A percentile compares a stretch with the other conserved stretches of the same genome.
Conservation (phyloP, 2,888 invertebrate genomes). For the Argyresthia goedartella region DNA sequence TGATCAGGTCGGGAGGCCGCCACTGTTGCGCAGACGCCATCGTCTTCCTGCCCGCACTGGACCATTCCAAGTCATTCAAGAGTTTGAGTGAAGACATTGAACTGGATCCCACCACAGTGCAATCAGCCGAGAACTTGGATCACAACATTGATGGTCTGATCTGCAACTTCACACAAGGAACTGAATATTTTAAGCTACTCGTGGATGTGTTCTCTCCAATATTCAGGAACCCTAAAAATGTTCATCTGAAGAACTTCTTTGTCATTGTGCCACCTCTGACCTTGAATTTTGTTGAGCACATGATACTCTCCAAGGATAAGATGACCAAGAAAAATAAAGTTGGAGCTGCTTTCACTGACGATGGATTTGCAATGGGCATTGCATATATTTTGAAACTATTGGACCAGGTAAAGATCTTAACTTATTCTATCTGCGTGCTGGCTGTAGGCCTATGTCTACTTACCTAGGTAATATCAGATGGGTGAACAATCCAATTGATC, state of each 20-base stretch:
- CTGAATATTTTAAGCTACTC: constrained; percentile 90
- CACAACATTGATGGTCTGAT: constrained; percentile 82
- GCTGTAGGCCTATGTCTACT: no score
- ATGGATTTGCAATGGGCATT: constrained; percentile 96
- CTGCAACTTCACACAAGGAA: constrained; percentile 88
- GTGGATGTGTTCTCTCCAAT: constrained; percentile 94
- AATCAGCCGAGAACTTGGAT: constrained; percentile 81
- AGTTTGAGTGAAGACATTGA: constrained; percentile 72
- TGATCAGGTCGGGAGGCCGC: constrained; percentile 93
- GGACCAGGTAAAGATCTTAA: constrained; percentile 74
- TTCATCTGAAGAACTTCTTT: constrained; percentile 92
- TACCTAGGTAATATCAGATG: not conserved
- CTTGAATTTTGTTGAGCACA: constrained; percentile 94
- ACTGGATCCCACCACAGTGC: constrained; percentile 71
- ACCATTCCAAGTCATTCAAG: constrained; percentile 72
- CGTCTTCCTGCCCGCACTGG: constrained; percentile 87
- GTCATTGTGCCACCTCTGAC: constrained; percentile 94
- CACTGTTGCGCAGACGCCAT: constrained; percentile 94
- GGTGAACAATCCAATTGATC: no score
- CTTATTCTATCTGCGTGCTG: no score
- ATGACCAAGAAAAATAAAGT: constrained; percentile 90
- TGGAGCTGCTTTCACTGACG: constrained; percentile 95
- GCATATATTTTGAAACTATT: constrained; percentile 94
- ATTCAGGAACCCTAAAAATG: constrained; percentile 87
- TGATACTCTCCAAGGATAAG: constrained; percentile 91